Percentiles rank a stretch among this genome's conserved stretches.
phyloP scores from a whole-genome alignment of 2,113 vertebrate species.

The Silurus meridionalis region DNA sequence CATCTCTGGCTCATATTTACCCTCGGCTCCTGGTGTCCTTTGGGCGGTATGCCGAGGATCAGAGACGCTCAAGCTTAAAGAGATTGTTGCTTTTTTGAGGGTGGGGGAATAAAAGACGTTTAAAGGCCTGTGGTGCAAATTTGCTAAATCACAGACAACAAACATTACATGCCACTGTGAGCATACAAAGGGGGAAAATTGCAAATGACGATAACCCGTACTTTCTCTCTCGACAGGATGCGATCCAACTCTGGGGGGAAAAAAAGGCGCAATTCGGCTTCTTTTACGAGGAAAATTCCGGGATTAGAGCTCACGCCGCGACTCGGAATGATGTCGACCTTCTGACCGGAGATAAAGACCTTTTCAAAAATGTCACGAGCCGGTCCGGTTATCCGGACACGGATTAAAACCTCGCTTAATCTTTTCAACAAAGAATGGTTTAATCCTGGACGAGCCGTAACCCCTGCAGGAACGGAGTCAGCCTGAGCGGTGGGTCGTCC shows the following conservation, averaged over 20 bases:
- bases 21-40: conserved; percentile 5
- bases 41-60: conserved; percentile 9
- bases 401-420: conserved; percentile 22
- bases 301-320: not conserved
- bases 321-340: not conserved
- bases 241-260: not conserved
- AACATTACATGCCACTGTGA: not conserved
- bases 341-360: conserved; percentile 15
- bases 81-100: not conserved
- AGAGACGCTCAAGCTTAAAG: conserved; percentile 1
- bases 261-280: too few relatives aligned
- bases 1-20: conserved; percentile 28
- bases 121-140: not conserved
- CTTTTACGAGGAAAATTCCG: not conserved
- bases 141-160: conserved; percentile 2
- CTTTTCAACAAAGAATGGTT: conserved; percentile 39
- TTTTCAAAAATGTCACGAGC: not conserved
- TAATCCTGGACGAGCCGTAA: conserved; percentile 16
- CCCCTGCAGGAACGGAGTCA: conserved; percentile 2
- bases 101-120: not conserved
- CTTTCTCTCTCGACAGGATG: conserved; percentile 4
- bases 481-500: not conserved
- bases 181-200: not conserved
- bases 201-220: not conserved
- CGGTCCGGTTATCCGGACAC: not conserved